Percentiles rank a stretch among this genome's conserved stretches.
Evolutionary conservation across 2,113 vertebrate species (phyloP).

Genomic region (Collichthys lucidus): DNA sequence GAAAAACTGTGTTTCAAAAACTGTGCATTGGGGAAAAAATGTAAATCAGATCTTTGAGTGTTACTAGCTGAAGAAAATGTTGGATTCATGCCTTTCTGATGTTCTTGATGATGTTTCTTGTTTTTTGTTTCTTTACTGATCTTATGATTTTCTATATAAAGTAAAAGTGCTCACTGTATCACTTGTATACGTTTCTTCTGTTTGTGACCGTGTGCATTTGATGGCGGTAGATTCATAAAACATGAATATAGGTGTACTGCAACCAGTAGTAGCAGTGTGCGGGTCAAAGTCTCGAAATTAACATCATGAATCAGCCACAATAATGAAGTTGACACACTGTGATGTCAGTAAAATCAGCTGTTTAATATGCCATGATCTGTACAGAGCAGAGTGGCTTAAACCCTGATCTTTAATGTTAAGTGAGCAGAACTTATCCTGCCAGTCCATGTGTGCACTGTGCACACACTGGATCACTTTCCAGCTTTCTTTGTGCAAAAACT

Average conservation of each 20-base stretch:
- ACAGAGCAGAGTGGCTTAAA: not conserved
- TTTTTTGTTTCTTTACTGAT: slow-evolving; percentile 12
- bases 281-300: not conserved
- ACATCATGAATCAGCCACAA: not conserved
- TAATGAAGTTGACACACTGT: too few species aligned
- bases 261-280: not conserved
- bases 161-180: not conserved
- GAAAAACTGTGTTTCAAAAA: not conserved
- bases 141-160: slow-evolving; percentile 34
- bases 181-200: not conserved
- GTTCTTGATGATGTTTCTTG: too few species aligned
- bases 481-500: too few species aligned
- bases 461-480: not conserved
- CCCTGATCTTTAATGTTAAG: not conserved
- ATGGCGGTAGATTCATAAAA: not conserved
- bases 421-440: not conserved
- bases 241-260: not conserved
- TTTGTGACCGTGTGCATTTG: not conserved
- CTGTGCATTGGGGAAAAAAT: not conserved
- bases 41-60: not conserved
- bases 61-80: not conserved
- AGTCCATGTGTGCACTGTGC: not conserved
- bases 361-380: not conserved
- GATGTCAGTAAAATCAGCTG: not conserved
- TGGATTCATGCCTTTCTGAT: too few species aligned